These are phyloP conservation scores for Muntiacus reevesi DNA, from an alignment of 2,113 vertebrate species.

Conservation along the genomic window DNA sequence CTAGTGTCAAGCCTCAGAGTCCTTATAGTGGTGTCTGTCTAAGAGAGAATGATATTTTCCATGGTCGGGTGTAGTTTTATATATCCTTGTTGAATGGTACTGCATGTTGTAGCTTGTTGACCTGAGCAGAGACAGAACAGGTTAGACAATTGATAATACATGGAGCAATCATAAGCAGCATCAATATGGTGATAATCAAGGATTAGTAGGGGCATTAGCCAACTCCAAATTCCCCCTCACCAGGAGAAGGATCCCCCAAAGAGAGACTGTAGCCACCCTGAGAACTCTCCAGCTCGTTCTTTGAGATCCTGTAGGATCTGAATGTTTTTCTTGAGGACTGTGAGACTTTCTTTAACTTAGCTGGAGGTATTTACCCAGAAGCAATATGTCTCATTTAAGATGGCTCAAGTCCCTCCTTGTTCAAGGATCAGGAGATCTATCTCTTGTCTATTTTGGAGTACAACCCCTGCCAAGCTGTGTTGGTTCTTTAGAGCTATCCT, in stretches of 20 bases:
- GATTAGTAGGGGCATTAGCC: background rate
- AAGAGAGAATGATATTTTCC: background rate
- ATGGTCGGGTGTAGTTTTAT: background rate
- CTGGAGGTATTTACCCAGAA: background rate
- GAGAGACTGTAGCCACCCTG: background rate
- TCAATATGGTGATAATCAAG: background rate
- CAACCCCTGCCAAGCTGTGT: background rate
- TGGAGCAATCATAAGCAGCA: background rate
- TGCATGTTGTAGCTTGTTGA: background rate
- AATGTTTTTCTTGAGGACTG: background rate
- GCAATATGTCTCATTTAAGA: background rate
- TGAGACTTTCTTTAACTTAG: background rate
- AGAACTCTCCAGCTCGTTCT: background rate
- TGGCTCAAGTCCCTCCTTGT: background rate
- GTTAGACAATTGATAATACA: background rate
- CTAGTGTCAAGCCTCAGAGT: background rate
- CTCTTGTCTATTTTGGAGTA: background rate
- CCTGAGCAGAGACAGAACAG: background rate
- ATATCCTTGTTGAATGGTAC: background rate
- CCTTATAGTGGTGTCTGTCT: background rate
- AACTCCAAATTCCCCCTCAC: background rate
- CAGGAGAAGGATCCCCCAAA: background rate
- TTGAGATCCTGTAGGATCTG: background rate
- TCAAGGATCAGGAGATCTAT: background rate
- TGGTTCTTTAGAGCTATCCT: background rate